Evolutionary conservation across 1,140 invertebrate species (phyloP).

Genomic region (Matsumurasca onukii): DNA sequence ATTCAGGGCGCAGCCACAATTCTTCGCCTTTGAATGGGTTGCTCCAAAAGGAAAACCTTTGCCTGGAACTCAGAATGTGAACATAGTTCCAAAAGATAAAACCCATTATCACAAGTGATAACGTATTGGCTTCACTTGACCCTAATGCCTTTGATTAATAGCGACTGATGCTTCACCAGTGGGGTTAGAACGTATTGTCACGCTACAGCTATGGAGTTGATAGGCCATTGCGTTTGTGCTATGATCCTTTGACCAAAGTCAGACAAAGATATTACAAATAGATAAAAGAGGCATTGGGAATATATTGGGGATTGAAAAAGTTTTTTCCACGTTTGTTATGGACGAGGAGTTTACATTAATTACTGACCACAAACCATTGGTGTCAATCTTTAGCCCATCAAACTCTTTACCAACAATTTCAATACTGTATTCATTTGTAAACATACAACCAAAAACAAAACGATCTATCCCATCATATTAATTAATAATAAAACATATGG

Average conservation of each 20-base stretch:
- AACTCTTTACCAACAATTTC: neutral
- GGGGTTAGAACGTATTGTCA: conserved; percentile 52
- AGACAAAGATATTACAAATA: conserved; percentile 41
- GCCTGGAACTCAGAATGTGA: neutral
- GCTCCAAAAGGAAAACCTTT: conserved; percentile 6
- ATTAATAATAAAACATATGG: no score
- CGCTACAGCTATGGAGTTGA: conserved; percentile 45
- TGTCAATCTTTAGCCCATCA: neutral
- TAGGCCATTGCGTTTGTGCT: conserved; percentile 50
- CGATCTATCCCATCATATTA: no score
- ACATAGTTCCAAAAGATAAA: neutral
- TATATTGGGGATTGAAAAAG: conserved; percentile 43
- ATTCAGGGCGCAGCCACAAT: conserved; percentile 21
- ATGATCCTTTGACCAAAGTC: conserved; percentile 49
- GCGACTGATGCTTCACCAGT: conserved; percentile 52
- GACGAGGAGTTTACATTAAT: neutral
- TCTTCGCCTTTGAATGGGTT: conserved; percentile 23
- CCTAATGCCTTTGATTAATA: conserved; percentile 43
- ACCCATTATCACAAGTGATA: neutral
- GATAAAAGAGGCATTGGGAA: conserved; percentile 50
- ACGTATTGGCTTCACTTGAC: neutral
- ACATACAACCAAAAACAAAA: no score
- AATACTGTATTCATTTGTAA: no score
- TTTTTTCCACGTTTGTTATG: conserved; percentile 46
- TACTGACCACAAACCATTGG: neutral